Conservation (phyloP, 2,797 vertebrate species). For the Helicolenus hilgendorfi region DNA sequence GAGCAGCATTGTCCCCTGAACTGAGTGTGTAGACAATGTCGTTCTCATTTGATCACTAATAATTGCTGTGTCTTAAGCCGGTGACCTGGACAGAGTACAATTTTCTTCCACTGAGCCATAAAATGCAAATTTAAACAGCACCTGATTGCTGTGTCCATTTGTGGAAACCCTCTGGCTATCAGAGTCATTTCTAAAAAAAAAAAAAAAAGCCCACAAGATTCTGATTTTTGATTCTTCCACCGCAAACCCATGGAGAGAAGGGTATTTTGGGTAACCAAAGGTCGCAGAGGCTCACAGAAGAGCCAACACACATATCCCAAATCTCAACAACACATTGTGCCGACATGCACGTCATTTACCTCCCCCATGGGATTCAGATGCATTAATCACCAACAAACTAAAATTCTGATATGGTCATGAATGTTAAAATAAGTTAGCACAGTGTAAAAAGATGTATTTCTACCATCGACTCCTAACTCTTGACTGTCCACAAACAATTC, state of each 20-base stretch:
- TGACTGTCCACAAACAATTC: neutral
- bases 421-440: neutral
- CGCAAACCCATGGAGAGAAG: neutral
- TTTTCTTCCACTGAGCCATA: constrained; percentile 35
- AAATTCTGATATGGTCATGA: neutral
- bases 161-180: neutral
- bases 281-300: neutral
- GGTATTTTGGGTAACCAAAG: neutral
- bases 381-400: neutral
- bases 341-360: neutral
- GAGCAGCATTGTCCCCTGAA: constrained; percentile 21
- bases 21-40: constrained; percentile 3
- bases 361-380: neutral
- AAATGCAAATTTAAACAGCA: constrained; percentile 50
- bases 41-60: constrained; percentile 53
- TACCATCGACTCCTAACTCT: neutral
- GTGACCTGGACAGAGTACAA: constrained; percentile 29
- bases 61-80: constrained; percentile 20
- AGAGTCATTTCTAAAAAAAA: neutral
- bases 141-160: constrained; percentile 13
- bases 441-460: neutral
- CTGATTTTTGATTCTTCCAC: too few species aligned
- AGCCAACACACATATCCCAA: neutral
- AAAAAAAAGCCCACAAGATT: neutral
- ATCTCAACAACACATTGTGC: neutral